These are phyloP conservation scores for Montipora capricornis DNA, from an alignment of 64 coral and sea anemone genomes.

Conservation along the genomic window DNA sequence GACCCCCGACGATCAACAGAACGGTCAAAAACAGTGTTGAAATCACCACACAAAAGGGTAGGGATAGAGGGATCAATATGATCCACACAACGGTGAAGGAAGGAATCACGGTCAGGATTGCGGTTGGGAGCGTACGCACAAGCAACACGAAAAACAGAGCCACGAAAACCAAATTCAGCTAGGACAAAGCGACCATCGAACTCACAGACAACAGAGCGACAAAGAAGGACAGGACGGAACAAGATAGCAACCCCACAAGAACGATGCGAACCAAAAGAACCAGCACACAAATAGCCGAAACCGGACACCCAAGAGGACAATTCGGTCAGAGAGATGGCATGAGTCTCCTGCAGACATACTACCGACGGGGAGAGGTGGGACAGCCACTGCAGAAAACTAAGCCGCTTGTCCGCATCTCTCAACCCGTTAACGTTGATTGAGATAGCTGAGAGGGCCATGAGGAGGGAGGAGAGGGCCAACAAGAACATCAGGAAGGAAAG, in stretches of 20 bases:
- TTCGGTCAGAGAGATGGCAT: background rate
- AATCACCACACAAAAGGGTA: background rate
- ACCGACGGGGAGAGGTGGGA: background rate
- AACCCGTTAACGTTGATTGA: constrained; percentile 42
- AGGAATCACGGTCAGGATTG: background rate
- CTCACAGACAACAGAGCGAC: background rate
- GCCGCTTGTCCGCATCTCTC: background rate
- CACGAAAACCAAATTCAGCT: background rate
- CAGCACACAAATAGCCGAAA: background rate
- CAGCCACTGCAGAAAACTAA: constrained; percentile 12
- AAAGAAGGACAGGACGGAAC: background rate
- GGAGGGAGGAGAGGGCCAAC: no score
- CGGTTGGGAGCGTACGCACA: constrained; percentile 37
- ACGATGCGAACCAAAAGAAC: background rate
- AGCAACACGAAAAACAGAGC: background rate
- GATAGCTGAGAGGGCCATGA: background rate
- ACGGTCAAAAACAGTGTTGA: background rate
- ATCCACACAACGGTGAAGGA: background rate
- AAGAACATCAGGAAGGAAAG: no score
- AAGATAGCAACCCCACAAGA: background rate
- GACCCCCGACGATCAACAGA: background rate
- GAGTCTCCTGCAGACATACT: constrained; percentile 64
- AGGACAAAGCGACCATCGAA: background rate
- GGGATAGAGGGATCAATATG: background rate
- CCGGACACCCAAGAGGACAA: constrained; percentile 17